Conservation (phyloP, 2,113 vertebrate genomes). For the Ahaetulla prasina region DNA sequence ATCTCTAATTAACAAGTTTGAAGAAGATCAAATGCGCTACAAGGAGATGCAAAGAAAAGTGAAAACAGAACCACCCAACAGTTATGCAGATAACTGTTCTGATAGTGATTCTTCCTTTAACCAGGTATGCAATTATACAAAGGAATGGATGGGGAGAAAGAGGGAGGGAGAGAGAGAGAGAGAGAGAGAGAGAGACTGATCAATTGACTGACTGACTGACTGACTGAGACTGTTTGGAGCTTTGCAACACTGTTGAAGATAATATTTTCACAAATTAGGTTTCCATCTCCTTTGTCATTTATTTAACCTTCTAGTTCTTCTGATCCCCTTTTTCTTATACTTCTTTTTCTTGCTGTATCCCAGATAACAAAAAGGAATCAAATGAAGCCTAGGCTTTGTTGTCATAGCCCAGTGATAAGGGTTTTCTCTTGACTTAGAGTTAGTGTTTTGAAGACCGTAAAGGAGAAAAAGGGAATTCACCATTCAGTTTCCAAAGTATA, state of each 20-base stretch:
- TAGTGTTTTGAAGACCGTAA: not conserved
- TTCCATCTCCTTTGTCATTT: not conserved
- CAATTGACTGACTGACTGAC: not conserved
- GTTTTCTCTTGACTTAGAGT: not conserved
- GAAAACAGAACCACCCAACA: slow-evolving; percentile 67
- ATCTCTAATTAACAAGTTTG: slow-evolving; percentile 85
- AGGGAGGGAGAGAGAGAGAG: too few relatives aligned
- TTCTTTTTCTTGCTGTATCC: not conserved
- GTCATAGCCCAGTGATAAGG: not conserved
- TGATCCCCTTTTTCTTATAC: not conserved
- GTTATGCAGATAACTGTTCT: slow-evolving; percentile 85
- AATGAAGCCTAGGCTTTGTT: not conserved
- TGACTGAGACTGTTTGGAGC: not conserved
- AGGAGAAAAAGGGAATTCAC: not conserved
- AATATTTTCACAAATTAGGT: not conserved
- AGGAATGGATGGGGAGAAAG: not conserved
- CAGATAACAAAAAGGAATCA: not conserved
- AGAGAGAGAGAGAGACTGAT: not conserved
- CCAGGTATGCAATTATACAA: slow-evolving; percentile 71
- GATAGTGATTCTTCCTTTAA: slow-evolving; percentile 95
- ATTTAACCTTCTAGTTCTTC: not conserved
- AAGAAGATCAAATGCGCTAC: slow-evolving; percentile 81
- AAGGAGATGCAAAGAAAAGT: slow-evolving; percentile 74
- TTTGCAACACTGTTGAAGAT: not conserved
- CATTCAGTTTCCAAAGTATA: not conserved